Evolutionary conservation across 2,888 invertebrate genomes (phyloP).

Genomic region (Coelinius sp.): DNA sequence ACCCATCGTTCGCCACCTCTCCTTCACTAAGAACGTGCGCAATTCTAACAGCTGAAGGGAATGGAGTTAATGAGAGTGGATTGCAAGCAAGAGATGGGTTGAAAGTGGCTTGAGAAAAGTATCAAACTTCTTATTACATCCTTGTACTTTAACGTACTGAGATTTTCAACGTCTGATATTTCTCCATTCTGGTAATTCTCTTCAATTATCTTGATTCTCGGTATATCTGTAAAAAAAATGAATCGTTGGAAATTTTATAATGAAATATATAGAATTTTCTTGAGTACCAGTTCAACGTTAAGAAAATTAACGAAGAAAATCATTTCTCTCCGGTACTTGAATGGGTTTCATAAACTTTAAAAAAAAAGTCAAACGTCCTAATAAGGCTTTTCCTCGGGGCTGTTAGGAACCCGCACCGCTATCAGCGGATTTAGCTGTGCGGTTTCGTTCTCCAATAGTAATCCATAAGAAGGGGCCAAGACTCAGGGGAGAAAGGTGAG

Average conservation of each 20-base stretch:
- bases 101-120: constrained; percentile 15
- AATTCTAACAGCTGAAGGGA: background rate
- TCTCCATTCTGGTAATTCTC: constrained; percentile 1
- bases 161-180: constrained; percentile 1
- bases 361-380: background rate
- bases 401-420: background rate
- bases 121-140: constrained; percentile 33
- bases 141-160: background rate
- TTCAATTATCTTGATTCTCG: background rate
- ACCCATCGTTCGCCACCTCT: constrained; percentile 20
- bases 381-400: background rate
- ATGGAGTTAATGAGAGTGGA: constrained; percentile 40
- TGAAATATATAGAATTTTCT: no score
- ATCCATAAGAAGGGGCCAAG: background rate
- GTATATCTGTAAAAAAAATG: background rate
- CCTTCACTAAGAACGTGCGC: background rate
- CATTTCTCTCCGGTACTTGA: background rate
- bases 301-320: no score
- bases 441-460: constrained; percentile 1
- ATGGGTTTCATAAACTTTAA: background rate
- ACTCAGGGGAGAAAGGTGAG: background rate
- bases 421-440: background rate
- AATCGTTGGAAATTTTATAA: no score
- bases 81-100: constrained; percentile 31
- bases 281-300: no score